phyloP scores from a whole-genome alignment of 2,113 vertebrate genomes.

The Podocnemis expansa region DNA sequence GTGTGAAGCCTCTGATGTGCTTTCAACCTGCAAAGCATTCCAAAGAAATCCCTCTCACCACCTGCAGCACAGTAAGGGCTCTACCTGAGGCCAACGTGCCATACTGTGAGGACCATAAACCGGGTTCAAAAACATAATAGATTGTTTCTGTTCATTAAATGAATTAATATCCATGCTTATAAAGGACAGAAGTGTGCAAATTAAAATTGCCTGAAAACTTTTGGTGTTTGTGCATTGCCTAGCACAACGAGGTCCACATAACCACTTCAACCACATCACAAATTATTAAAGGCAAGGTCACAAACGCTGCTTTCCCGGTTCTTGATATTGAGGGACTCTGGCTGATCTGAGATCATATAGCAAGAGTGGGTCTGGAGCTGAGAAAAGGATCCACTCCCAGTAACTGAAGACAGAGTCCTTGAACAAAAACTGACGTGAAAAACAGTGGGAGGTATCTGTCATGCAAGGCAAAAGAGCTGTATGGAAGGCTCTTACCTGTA shows the following conservation, averaged over 20 bases:
- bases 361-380: not conserved
- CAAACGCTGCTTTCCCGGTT: not conserved
- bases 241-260: not conserved
- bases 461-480: rapidly evolving
- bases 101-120: not conserved
- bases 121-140: not conserved
- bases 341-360: not conserved
- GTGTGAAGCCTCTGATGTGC: constrained; percentile 99
- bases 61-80: not conserved
- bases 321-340: not conserved
- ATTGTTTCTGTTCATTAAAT: not conserved
- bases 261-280: rapidly evolving
- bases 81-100: not conserved
- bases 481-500: constrained; percentile 83
- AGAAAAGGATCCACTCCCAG: not conserved
- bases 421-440: not conserved
- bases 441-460: not conserved
- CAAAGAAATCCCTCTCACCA: constrained; percentile 13
- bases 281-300: not conserved
- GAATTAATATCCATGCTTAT: not conserved
- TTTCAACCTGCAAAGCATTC: constrained; percentile 87
- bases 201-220: not conserved
- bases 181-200: not conserved
- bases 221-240: not conserved
- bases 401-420: not conserved